phyloP scores from a whole-genome alignment of 1,140 invertebrate genomes.

The Metopolophium dirhodum region DNA sequence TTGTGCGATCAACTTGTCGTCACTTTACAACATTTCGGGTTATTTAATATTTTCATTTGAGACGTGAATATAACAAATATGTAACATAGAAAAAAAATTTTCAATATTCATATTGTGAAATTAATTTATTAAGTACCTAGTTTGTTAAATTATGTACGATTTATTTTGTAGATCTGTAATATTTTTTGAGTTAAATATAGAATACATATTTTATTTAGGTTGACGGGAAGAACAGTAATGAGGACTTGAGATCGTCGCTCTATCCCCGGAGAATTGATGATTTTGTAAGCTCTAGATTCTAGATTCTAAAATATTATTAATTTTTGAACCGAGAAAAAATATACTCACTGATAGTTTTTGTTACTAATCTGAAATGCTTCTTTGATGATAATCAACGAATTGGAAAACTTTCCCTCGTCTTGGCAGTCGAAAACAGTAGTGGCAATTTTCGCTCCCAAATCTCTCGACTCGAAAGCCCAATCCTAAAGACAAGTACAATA shows the following conservation, averaged over 20 bases:
- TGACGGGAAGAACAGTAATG: neutral
- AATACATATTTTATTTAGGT: neutral
- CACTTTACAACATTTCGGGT: neutral
- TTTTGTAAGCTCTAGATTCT: neutral
- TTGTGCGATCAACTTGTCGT: neutral
- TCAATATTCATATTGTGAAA: neutral
- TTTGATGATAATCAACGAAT: conserved; percentile 63
- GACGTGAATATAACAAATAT: neutral
- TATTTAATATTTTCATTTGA: neutral
- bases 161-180: too few species aligned
- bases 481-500: conserved; percentile 60
- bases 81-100: neutral
- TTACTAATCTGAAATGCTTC: conserved; percentile 65
- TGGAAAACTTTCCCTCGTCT: conserved; percentile 61
- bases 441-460: conserved; percentile 65
- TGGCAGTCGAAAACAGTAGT: conserved; percentile 66
- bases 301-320: neutral
- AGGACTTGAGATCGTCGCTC: neutral
- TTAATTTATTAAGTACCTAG: too few species aligned
- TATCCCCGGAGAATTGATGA: rapidly evolving
- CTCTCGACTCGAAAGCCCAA: conserved; percentile 63
- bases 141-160: too few species aligned
- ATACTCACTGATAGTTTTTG: conserved; percentile 65
- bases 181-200: neutral
- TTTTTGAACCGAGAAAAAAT: neutral